Evolutionary conservation across 2,888 invertebrate genomes (phyloP).

Genomic region (Lypha dubia): DNA sequence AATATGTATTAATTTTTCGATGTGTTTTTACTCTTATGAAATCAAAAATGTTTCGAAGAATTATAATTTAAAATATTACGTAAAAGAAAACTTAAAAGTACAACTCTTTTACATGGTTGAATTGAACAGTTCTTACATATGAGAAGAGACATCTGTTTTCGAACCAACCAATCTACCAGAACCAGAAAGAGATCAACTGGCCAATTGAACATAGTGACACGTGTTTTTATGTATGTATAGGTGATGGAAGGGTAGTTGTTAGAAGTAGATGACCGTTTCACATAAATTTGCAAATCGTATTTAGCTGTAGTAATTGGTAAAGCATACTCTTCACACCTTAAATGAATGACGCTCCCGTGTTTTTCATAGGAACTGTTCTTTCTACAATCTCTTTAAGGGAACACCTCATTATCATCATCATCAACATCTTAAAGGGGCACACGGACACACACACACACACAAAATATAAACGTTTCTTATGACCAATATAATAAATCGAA

Average conservation of each 20-base stretch:
- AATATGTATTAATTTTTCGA: conserved; percentile 58
- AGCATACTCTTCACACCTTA: conserved; percentile 62
- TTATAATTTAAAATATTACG: conserved; percentile 36
- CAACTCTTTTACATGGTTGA: conserved; percentile 68
- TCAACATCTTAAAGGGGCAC: conserved; percentile 43
- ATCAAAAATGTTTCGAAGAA: conserved; percentile 15
- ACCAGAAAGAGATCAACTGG: conserved; percentile 62
- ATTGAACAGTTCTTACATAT: conserved; percentile 71
- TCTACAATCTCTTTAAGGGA: conserved; percentile 47
- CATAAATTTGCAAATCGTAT: conserved; percentile 57
- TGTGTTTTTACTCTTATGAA: conserved; percentile 53
- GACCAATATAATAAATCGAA: conserved; percentile 55
- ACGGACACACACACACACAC: conserved; percentile 38
- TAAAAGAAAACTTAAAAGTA: conserved; percentile 64
- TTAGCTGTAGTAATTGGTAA: conserved; percentile 52
- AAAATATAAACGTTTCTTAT: conserved; percentile 50
- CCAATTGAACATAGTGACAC: conserved; percentile 65
- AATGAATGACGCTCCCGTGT: conserved; percentile 43
- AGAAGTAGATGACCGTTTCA: conserved; percentile 58
- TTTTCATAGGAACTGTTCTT: conserved; percentile 60
- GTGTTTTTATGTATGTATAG: conserved; percentile 60
- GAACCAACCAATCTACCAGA: conserved; percentile 70
- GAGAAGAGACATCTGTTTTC: conserved; percentile 61
- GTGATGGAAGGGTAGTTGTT: conserved; percentile 63
- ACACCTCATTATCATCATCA: conserved; percentile 55